A percentile compares a stretch with the other conserved stretches of the same genome.
phyloP scores from a whole-genome alignment of 2,797 vertebrate genomes.

The Phoebastria nigripes region DNA sequence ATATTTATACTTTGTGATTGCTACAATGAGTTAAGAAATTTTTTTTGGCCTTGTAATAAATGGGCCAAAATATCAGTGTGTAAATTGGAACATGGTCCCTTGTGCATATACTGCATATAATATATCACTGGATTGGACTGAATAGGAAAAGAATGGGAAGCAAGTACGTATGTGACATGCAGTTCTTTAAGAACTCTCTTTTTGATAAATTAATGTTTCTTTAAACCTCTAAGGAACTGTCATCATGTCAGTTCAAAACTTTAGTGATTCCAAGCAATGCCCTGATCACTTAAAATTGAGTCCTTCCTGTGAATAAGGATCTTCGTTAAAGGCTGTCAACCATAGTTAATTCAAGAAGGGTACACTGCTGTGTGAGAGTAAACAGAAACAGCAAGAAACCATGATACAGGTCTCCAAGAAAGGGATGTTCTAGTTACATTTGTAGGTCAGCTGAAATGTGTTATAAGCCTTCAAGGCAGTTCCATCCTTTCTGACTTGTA shows the following conservation, averaged over 20 bases:
- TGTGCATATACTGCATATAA: not conserved
- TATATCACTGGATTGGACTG: not conserved
- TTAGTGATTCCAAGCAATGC: not conserved
- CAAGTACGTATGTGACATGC: fast-evolving
- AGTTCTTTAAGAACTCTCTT: not conserved
- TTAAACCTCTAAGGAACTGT: not conserved
- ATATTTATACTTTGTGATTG: not conserved
- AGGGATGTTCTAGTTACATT: not conserved
- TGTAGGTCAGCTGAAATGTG: not conserved
- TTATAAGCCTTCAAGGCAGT: not conserved
- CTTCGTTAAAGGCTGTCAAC: not conserved
- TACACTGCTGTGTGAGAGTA: not conserved
- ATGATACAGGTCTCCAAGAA: not conserved
- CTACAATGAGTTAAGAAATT: not conserved
- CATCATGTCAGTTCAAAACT: not conserved
- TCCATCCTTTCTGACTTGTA: not conserved
- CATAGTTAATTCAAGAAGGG: not conserved
- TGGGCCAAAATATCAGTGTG: not conserved
- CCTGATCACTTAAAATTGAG: not conserved
- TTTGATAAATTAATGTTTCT: not conserved
- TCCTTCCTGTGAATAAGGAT: not conserved
- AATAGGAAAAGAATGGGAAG: not conserved
- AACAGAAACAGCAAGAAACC: not conserved
- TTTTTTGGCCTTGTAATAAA: not conserved
- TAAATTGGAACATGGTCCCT: not conserved